Evolutionary conservation across 2,113 vertebrate genomes (phyloP).

Genomic region (Rhinogobius similis): DNA sequence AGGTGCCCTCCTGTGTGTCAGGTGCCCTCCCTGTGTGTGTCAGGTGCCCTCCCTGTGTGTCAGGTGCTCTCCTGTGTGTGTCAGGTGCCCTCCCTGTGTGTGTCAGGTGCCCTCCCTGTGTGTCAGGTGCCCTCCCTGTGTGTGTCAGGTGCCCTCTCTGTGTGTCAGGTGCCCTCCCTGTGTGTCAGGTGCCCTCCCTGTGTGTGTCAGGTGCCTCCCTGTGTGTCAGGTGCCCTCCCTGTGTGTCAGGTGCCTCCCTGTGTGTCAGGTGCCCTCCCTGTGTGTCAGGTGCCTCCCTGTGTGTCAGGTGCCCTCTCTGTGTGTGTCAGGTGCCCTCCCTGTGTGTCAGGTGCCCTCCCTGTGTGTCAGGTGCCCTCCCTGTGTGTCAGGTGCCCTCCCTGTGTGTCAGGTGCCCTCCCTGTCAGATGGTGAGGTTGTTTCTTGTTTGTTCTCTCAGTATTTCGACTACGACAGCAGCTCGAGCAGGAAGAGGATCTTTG

Average conservation of each 20-base stretch:
- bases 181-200: not conserved
- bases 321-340: not conserved
- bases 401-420: not conserved
- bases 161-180: not conserved
- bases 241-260: not conserved
- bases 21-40: not conserved
- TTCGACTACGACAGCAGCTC: constrained; percentile 94
- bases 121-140: not conserved
- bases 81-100: not conserved
- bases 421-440: too few relatives aligned
- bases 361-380: not conserved
- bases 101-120: not conserved
- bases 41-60: not conserved
- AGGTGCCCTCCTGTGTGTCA: not conserved
- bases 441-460: constrained; percentile 80
- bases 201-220: not conserved
- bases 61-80: too few relatives aligned
- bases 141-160: not conserved
- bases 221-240: not conserved
- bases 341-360: not conserved
- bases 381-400: not conserved
- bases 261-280: not conserved
- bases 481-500: constrained; percentile 88
- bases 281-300: not conserved
- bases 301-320: not conserved